Conservation (phyloP, 2,797 vertebrate species). For the Falco columbarius region DNA sequence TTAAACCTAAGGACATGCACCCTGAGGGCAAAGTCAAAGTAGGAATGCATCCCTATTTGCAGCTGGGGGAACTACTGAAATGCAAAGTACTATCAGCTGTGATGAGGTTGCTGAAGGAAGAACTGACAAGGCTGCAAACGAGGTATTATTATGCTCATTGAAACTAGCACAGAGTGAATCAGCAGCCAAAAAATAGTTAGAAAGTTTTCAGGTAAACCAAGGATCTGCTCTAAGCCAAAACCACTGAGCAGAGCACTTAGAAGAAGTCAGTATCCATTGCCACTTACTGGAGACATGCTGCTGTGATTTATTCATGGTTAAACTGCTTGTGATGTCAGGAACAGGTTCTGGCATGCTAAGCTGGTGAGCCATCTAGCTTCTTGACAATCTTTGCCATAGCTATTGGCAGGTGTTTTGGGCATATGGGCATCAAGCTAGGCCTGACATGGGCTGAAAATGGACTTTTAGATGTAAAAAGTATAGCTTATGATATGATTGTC, state of each 20-base stretch:
- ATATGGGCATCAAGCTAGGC: background rate
- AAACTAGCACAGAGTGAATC: constrained; percentile 4
- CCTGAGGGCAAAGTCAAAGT: background rate
- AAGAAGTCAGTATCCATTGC: background rate
- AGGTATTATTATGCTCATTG: background rate
- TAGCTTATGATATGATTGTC: background rate
- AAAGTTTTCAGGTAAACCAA: constrained; percentile 27
- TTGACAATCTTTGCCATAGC: background rate
- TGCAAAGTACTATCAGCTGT: background rate
- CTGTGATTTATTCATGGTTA: constrained; percentile 9
- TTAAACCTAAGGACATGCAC: background rate
- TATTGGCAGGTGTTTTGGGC: background rate
- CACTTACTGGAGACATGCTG: background rate
- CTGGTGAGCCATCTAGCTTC: background rate
- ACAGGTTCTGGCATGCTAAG: background rate
- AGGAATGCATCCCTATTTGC: background rate
- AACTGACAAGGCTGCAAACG: background rate
- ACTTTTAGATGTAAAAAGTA: background rate
- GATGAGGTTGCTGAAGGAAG: background rate
- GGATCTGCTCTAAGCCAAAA: background rate
- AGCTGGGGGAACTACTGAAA: background rate
- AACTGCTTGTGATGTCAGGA: background rate
- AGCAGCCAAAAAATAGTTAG: background rate
- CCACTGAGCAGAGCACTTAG: background rate
- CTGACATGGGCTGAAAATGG: background rate